phyloP scores from a whole-genome alignment of 2,113 vertebrate species.

The Agelaius phoeniceus region DNA sequence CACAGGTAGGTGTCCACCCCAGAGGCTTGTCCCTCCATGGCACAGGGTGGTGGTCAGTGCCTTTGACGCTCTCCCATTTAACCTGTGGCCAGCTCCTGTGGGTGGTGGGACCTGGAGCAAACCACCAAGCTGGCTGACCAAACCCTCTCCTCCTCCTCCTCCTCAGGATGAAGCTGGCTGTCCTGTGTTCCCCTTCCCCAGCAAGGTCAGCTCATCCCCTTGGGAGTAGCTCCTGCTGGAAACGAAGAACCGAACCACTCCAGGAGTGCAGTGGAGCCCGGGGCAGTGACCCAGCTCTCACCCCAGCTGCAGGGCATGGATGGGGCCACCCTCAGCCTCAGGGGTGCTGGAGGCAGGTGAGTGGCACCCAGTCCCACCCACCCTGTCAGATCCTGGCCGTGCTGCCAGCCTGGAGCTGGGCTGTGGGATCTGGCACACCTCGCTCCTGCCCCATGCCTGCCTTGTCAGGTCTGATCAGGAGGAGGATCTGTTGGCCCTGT shows the following conservation, averaged over 20 bases:
- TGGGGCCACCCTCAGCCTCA: neutral
- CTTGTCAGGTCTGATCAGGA: conserved; percentile 73
- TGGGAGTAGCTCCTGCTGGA: neutral
- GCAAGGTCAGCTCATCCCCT: neutral
- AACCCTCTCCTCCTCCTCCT: neutral
- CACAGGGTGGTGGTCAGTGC: neutral
- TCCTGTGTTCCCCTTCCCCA: neutral
- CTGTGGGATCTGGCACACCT: neutral
- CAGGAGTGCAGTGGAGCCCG: neutral
- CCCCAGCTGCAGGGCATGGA: neutral
- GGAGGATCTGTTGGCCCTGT: conserved; percentile 43
- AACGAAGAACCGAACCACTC: fast-evolving
- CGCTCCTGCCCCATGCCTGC: neutral
- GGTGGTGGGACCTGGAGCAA: neutral
- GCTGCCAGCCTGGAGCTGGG: neutral
- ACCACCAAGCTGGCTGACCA: fast-evolving
- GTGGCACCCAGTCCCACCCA: neutral
- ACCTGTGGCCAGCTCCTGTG: neutral
- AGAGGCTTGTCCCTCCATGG: neutral
- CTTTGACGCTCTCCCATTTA: neutral
- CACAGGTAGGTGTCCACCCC: neutral
- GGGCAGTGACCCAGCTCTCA: neutral
- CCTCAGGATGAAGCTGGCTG: neutral
- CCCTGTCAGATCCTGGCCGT: fast-evolving
- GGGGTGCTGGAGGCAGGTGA: neutral